Evolutionary conservation across 2,888 invertebrate species (phyloP).

Genomic region (Philereme vetulata): DNA sequence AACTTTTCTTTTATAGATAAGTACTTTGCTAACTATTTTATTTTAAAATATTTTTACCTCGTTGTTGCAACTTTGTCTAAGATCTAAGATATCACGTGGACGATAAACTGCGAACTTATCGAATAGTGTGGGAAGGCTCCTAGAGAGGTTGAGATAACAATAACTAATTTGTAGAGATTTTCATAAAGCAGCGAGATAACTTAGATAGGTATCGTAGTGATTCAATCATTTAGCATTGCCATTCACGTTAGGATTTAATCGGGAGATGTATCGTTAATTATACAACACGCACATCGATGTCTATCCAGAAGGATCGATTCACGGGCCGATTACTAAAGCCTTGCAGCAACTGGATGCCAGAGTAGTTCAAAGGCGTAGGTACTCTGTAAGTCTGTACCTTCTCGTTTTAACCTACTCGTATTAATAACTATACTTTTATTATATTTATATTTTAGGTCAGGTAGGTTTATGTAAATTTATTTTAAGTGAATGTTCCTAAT

Average conservation of each 20-base stretch:
- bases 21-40: no score
- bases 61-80: no score
- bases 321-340: conserved; percentile 6
- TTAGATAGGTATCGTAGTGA: not conserved
- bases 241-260: conserved; percentile 44
- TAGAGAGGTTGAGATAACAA: not conserved
- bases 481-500: no score
- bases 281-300: conserved; percentile 46
- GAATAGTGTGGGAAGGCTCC: no score
- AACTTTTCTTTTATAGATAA: no score
- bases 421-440: no score
- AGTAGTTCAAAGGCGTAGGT: not conserved
- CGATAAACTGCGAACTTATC: no score
- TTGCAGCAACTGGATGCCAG: conserved; percentile 13
- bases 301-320: conserved; percentile 36
- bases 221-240: conserved; percentile 38
- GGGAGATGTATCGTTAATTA: conserved; percentile 52
- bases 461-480: no score
- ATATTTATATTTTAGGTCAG: no score
- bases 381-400: not conserved
- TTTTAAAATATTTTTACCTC: no score
- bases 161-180: not conserved
- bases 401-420: no score
- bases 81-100: no score
- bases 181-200: conserved; percentile 1